These are phyloP conservation scores for Ameiurus melas DNA, from an alignment of 2,113 vertebrate species.

Conservation along the genomic window DNA sequence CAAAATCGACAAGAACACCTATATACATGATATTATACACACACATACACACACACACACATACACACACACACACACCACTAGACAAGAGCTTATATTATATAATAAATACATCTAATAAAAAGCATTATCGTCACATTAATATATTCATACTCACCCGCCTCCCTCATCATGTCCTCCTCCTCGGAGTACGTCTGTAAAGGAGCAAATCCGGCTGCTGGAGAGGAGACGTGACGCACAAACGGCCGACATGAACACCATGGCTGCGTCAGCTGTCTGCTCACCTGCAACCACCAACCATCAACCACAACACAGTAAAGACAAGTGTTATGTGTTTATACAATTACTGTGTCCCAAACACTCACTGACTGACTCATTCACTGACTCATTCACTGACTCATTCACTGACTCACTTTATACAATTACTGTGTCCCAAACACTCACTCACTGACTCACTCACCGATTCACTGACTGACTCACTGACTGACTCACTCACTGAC, in stretches of 20 bases:
- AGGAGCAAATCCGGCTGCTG: constrained; percentile 64
- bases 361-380: neutral
- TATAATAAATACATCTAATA: neutral
- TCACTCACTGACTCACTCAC: too few relatives aligned
- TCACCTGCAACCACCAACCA: constrained; percentile 59
- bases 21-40: neutral
- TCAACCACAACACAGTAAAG: neutral
- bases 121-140: neutral
- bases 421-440: too few relatives aligned
- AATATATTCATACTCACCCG: constrained; percentile 71
- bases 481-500: too few relatives aligned
- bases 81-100: neutral
- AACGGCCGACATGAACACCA: constrained; percentile 63
- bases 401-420: too few relatives aligned
- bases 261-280: constrained; percentile 62
- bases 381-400: neutral
- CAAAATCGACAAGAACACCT: neutral
- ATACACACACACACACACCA: neutral
- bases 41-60: too few relatives aligned
- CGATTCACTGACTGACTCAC: too few relatives aligned
- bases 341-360: too few relatives aligned
- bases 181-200: constrained; percentile 84
- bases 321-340: neutral
- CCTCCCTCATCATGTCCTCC: constrained; percentile 84
- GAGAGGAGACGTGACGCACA: constrained; percentile 53